Conservation (phyloP, 2,797 vertebrate species). For the Chelonia mydas region DNA sequence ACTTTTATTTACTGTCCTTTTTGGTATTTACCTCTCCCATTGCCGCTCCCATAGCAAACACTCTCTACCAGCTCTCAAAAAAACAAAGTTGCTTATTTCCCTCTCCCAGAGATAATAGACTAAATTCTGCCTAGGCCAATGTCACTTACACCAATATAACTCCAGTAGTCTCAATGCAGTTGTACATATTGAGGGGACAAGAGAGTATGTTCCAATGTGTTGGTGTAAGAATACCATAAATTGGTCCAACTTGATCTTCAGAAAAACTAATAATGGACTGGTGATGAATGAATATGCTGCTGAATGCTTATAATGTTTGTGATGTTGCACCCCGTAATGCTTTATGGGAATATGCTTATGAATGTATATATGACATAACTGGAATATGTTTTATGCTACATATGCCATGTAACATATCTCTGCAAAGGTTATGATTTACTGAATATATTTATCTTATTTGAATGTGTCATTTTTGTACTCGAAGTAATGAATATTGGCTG, state of each 20-base stretch:
- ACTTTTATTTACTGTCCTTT: not conserved
- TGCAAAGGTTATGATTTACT: no score
- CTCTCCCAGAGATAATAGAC: not conserved
- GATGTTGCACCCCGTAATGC: no score
- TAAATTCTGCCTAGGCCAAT: not conserved
- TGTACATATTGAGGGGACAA: not conserved
- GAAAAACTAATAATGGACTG: not conserved
- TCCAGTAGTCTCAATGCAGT: not conserved
- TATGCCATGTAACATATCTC: no score
- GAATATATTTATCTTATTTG: no score
- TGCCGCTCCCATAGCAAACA: not conserved
- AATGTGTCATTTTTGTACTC: no score
- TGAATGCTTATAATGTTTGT: not conserved
- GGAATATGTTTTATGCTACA: no score
- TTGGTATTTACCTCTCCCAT: not conserved
- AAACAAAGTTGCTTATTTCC: accelerated
- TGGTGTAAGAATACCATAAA: not conserved
- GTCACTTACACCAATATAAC: not conserved
- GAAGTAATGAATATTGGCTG: no score
- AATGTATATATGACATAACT: no score
- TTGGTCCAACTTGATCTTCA: not conserved
- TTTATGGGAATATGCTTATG: no score
- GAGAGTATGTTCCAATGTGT: not conserved
- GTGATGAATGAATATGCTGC: not conserved
- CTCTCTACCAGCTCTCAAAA: not conserved